Conservation (phyloP, 2,113 vertebrate genomes). For the Ctenodactylus gundi region DNA sequence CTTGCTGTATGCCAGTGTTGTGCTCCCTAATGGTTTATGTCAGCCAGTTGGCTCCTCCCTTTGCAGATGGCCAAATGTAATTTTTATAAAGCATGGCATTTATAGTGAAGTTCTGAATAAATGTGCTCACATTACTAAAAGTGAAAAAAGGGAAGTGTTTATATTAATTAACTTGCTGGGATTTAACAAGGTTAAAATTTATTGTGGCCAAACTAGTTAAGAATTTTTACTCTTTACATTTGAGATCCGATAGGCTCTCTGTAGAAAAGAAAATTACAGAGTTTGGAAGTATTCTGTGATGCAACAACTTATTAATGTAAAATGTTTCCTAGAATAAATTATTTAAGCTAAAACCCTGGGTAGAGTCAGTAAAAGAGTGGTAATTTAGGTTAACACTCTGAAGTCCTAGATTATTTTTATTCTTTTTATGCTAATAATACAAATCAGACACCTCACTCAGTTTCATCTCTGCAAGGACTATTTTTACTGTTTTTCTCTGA, state of each 20-base stretch:
- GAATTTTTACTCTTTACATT: background rate
- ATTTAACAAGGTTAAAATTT: background rate
- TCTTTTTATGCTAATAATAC: constrained; percentile 20
- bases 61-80: background rate
- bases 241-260: background rate
- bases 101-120: constrained; percentile 23
- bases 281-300: background rate
- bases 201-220: background rate
- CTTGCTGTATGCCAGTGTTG: background rate
- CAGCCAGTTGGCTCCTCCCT: background rate
- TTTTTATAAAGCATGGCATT: background rate
- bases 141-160: constrained; percentile 6
- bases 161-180: background rate
- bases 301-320: background rate
- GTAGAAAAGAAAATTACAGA: no score
- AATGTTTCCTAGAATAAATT: constrained; percentile 14
- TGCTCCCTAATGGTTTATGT: constrained; percentile 11
- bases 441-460: background rate
- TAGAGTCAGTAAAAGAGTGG: background rate
- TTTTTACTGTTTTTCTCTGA: background rate
- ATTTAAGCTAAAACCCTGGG: constrained; percentile 15
- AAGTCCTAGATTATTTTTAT: constrained; percentile 12
- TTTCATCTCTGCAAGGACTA: background rate
- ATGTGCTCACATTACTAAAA: constrained; percentile 36
- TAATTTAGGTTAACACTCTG: background rate